Conservation (phyloP, 2,113 vertebrate species). For the Abramis brama region DNA sequence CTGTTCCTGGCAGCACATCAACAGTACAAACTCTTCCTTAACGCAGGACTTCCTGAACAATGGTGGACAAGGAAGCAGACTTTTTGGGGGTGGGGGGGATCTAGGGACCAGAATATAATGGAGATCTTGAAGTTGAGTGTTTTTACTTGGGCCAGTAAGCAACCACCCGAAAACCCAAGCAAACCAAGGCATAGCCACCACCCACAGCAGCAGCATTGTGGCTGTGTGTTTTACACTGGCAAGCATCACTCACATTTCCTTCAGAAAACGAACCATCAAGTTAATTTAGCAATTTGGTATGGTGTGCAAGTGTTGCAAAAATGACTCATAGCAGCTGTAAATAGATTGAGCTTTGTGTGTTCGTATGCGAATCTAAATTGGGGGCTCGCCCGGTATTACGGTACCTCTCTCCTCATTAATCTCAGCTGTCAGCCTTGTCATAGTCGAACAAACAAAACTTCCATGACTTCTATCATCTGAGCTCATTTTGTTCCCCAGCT, state of each 20-base stretch:
- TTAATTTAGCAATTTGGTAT: neutral
- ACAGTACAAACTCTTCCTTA: neutral
- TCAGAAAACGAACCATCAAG: neutral
- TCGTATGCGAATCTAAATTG: neutral
- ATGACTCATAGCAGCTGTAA: neutral
- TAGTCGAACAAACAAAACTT: constrained; percentile 4
- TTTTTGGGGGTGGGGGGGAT: neutral
- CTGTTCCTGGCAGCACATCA: neutral
- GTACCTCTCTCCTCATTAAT: constrained; percentile 15
- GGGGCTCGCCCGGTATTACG: neutral
- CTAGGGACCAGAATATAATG: neutral
- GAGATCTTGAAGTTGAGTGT: neutral
- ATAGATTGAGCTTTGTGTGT: neutral
- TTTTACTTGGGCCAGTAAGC: neutral
- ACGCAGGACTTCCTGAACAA: neutral
- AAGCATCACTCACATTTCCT: neutral
- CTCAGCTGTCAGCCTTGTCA: constrained; percentile 5
- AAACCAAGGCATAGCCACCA: neutral
- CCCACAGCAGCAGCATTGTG: neutral
- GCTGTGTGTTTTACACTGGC: neutral
- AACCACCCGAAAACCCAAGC: neutral
- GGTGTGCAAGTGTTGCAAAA: neutral
- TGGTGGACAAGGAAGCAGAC: neutral
- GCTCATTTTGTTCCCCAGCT: neutral
- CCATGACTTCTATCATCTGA: neutral